Conservation (phyloP, 2,888 invertebrate genomes). For the Euproctis similis region DNA sequence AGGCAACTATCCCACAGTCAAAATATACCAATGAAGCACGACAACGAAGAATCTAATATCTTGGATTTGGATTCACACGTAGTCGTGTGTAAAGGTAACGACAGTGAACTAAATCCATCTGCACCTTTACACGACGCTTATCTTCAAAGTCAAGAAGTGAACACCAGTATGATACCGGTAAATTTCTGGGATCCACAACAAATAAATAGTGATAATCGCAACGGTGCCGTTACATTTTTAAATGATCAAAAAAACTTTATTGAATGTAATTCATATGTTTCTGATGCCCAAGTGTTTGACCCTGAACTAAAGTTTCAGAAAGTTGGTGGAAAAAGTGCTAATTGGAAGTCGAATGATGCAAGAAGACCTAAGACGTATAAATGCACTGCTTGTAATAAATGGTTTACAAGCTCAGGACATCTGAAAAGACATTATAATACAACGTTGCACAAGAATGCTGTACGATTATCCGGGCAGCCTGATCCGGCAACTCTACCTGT, state of each 20-base stretch:
- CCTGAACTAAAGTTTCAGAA: slow-evolving; percentile 72
- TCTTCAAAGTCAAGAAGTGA: slow-evolving; percentile 58
- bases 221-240: slow-evolving; percentile 66
- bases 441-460: slow-evolving; percentile 93
- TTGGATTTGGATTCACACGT: slow-evolving; percentile 92
- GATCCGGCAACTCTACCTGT: slow-evolving; percentile 91
- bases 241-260: slow-evolving; percentile 71
- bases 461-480: slow-evolving; percentile 89
- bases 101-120: slow-evolving; percentile 62
- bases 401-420: slow-evolving; percentile 95
- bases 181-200: slow-evolving; percentile 76
- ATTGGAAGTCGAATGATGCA: slow-evolving; percentile 94
- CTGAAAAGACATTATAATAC: slow-evolving; percentile 94
- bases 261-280: slow-evolving; percentile 59
- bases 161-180: slow-evolving; percentile 72
- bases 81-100: slow-evolving; percentile 84
- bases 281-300: slow-evolving; percentile 66
- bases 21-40: slow-evolving; percentile 74
- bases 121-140: slow-evolving; percentile 57
- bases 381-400: slow-evolving; percentile 94
- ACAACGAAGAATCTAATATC: slow-evolving; percentile 85
- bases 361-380: slow-evolving; percentile 94
- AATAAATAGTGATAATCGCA: slow-evolving; percentile 59
- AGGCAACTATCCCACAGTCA: slow-evolving; percentile 67
- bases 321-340: slow-evolving; percentile 80